Conservation (phyloP, 2,797 vertebrate species). For the Jordanella pulchra region DNA sequence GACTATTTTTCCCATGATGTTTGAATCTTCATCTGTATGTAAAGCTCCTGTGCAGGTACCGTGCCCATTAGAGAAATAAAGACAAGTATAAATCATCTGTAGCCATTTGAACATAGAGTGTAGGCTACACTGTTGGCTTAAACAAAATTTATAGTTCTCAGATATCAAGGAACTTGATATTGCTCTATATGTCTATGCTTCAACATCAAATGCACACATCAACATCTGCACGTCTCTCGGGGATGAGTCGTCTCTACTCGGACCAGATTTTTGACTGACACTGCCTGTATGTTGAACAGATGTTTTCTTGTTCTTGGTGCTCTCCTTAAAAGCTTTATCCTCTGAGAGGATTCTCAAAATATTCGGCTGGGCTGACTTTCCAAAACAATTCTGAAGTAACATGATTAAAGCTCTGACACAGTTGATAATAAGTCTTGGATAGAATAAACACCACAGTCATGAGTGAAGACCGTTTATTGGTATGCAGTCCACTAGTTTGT, state of each 20-base stretch:
- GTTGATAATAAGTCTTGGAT: slow-evolving; percentile 69
- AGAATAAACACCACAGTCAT: slow-evolving; percentile 64
- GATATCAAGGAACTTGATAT: slow-evolving; percentile 32
- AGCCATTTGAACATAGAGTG: slow-evolving; percentile 7
- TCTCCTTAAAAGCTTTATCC: slow-evolving; percentile 46
- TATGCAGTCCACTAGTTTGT: slow-evolving; percentile 29
- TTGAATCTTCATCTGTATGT: slow-evolving; percentile 10
- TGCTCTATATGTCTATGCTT: slow-evolving; percentile 22
- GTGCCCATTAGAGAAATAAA: slow-evolving; percentile 26
- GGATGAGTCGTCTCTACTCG: slow-evolving; percentile 50
- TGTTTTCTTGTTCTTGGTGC: slow-evolving; percentile 53
- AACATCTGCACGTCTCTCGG: slow-evolving; percentile 51
- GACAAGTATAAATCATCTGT: slow-evolving; percentile 34
- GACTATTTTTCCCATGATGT: slow-evolving; percentile 12
- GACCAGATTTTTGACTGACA: slow-evolving; percentile 49
- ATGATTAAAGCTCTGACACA: slow-evolving; percentile 46
- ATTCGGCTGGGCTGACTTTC: slow-evolving; percentile 41
- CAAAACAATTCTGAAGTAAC: slow-evolving; percentile 44
- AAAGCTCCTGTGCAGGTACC: slow-evolving; percentile 23
- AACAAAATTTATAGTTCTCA: slow-evolving; percentile 42
- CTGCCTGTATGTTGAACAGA: slow-evolving; percentile 52
- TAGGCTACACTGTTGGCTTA: slow-evolving; percentile 30
- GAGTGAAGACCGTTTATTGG: slow-evolving; percentile 48
- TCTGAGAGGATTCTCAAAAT: slow-evolving; percentile 58
- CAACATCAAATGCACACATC: slow-evolving; percentile 49